Base-by-base conservation (phyloP, 2,113 vertebrate species). In the Hypomesus transpacificus region DNA sequence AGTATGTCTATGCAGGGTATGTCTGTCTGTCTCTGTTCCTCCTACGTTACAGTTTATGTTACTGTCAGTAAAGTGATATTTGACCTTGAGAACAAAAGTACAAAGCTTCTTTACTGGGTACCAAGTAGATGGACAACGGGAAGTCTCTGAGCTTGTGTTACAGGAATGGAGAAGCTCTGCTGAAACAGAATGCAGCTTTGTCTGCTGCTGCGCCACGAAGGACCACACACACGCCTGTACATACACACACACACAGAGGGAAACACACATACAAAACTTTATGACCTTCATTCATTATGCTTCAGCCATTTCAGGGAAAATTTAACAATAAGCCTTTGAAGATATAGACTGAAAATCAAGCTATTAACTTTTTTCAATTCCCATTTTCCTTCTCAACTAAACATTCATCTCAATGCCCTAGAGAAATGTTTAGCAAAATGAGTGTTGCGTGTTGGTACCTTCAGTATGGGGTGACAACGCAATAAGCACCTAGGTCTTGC, bases 391-490 rank as follows among this genome's bases (percentile, higher is more conserved):
- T 39, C 53, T 26, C 39, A 59, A 26, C 51, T 24, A 57, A 16
- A 22, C 61, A 54, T 34, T 63, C 57, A 22, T 54, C 31, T 51
- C 24, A 65, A 46, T 46, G 16, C 17, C 8, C 20, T 65, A 77
- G 57, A 39, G 34, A 46, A 58, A 65, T 54, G 62, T 16, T 61
- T 6, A 60, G 16, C 65, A 71, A 79, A 76, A 26, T 16, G 50
- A 63, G 73, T 53, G 39, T n/a, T n/a, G n/a, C n/a, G n/a, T 59
- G 13, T 51, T 53, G 17, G 56, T 22, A 53, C 31, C 51, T 63
- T 70, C 60, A 24, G 34, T 54, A 18, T 16, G 52, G 66, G 51
- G 20, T 14, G 11, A 18, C 59, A 31, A 14, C 28, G 16, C 52
- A 74, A 79, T 62, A 50, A 14, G 46, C 51, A 39, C 53, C 9